phyloP scores from a whole-genome alignment of 64 coral and sea anemone species.

The Astreopora myriophthalma region DNA sequence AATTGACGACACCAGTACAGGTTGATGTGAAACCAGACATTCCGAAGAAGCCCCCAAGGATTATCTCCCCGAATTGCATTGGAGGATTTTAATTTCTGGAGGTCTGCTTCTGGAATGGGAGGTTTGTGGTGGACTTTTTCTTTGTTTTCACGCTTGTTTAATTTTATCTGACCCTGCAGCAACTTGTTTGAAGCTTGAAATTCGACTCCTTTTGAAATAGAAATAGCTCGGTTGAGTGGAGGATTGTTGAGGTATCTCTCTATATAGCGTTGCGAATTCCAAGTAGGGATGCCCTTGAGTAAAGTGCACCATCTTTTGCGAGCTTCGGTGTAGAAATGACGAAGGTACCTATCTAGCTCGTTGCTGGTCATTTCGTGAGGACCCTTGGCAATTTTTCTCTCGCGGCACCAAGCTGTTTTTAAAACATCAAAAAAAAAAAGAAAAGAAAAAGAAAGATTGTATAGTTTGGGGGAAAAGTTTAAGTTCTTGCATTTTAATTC shows the following conservation, averaged over 20 bases:
- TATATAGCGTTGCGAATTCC: background rate
- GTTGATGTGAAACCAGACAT: constrained; percentile 43
- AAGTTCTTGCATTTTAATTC: no score
- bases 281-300: constrained; percentile 34
- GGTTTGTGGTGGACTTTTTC: background rate
- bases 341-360: background rate
- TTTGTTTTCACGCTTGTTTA: constrained; percentile 53
- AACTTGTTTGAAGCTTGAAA: constrained; percentile 31
- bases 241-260: constrained; percentile 31
- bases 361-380: constrained; percentile 32
- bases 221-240: constrained; percentile 18
- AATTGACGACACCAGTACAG: constrained; percentile 45
- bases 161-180: constrained; percentile 5
- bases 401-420: constrained; percentile 42
- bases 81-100: background rate
- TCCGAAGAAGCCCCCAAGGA: constrained; percentile 33
- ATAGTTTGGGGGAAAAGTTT: no score
- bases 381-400: background rate
- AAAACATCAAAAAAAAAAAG: no score
- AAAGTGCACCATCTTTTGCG: constrained; percentile 2
- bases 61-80: constrained; percentile 1
- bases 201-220: background rate
- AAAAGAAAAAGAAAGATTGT: no score
- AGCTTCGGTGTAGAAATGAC: constrained; percentile 14
- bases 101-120: background rate